phyloP scores from a whole-genome alignment of 2,888 invertebrate genomes.

The Mesorhabditis sp. region DNA sequence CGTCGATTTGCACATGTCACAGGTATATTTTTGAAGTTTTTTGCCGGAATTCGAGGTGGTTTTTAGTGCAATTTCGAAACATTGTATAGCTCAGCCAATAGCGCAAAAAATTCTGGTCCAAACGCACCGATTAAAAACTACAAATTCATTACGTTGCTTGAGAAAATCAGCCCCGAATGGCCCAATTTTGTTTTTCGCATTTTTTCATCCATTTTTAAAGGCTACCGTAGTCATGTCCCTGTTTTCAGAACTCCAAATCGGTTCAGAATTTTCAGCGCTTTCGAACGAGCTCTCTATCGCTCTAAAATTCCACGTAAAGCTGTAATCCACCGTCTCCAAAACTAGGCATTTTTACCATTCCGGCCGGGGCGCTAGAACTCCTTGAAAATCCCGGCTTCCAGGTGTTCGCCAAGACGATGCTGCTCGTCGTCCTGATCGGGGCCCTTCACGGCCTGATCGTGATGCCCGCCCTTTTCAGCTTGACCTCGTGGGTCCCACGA shows the following conservation, averaged over 20 bases:
- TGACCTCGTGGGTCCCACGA: constrained; percentile 31
- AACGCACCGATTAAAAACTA: neutral
- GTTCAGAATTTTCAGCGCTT: too few relatives aligned
- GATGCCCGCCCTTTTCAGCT: constrained; percentile 51
- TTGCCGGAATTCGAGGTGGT: too few relatives aligned
- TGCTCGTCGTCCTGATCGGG: constrained; percentile 53
- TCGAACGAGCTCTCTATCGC: too few relatives aligned
- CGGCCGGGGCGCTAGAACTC: too few relatives aligned
- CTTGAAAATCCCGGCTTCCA: constrained; percentile 13
- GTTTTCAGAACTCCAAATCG: too few relatives aligned
- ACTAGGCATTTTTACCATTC: neutral
- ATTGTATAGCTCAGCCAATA: neutral
- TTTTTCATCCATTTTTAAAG: too few relatives aligned
- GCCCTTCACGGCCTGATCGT: constrained; percentile 53
- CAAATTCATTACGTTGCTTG: too few relatives aligned
- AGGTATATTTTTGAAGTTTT: constrained; percentile 19
- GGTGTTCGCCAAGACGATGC: constrained; percentile 54
- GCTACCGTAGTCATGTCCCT: too few relatives aligned
- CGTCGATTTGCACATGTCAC: constrained; percentile 55
- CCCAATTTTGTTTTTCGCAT: too few relatives aligned
- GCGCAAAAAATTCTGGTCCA: neutral
- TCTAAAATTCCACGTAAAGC: too few relatives aligned
- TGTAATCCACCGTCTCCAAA: too few relatives aligned
- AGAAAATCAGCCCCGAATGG: too few relatives aligned
- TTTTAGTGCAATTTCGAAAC: constrained; percentile 2